These are phyloP conservation scores for Mythimna ferrago DNA, from an alignment of 2,888 invertebrate species.

Conservation along the genomic window DNA sequence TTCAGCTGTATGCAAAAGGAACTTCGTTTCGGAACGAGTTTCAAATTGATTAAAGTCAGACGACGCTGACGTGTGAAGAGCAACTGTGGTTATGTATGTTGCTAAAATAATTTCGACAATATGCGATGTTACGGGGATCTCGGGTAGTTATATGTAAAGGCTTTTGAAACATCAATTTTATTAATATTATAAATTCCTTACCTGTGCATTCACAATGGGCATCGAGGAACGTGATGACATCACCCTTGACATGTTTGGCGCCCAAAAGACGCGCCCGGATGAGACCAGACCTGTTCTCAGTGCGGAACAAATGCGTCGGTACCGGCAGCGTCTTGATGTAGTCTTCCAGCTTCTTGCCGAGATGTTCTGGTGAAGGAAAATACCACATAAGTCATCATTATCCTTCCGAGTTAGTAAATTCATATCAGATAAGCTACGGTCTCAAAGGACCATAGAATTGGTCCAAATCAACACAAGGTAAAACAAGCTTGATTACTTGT, in stretches of 20 bases:
- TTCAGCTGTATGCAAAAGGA: too few species aligned
- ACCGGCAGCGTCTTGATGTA: constrained; percentile 97
- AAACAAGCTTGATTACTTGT: too few species aligned
- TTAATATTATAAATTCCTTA: constrained; percentile 59
- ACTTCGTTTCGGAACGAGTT: neutral
- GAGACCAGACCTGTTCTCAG: constrained; percentile 97
- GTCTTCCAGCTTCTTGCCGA: constrained; percentile 96
- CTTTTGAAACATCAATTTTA: neutral
- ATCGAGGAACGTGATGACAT: constrained; percentile 98
- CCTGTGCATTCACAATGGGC: constrained; percentile 98
- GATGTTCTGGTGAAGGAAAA: constrained; percentile 92
- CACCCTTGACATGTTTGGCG: constrained; percentile 97
- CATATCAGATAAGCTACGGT: neutral
- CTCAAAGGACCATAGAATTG: neutral
- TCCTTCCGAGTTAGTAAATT: neutral
- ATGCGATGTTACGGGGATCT: neutral
- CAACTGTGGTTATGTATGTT: too few species aligned
- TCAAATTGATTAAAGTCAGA: constrained; percentile 10
- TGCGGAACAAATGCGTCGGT: constrained; percentile 96
- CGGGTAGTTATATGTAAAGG: neutral
- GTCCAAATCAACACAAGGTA: too few species aligned
- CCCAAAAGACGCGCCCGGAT: constrained; percentile 98
- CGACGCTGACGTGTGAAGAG: neutral
- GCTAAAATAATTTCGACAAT: neutral
- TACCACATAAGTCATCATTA: neutral